Evolutionary conservation across 1,140 invertebrate genomes (phyloP).

Genomic region (Procambarus clarkii): DNA sequence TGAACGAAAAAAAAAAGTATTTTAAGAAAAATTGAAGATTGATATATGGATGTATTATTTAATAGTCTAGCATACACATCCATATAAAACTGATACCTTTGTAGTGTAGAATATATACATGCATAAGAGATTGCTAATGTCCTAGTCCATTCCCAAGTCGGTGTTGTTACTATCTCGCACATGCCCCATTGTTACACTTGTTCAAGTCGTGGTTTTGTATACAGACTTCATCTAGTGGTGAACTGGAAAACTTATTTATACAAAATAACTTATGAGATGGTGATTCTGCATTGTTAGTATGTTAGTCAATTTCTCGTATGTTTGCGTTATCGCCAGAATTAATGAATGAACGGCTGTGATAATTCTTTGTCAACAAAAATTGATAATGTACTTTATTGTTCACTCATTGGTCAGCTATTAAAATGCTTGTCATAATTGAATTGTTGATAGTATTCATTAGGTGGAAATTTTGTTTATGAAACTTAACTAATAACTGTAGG

Average conservation of each 20-base stretch:
- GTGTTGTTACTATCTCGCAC: neutral
- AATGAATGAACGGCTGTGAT: constrained; percentile 15
- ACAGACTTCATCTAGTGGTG: neutral
- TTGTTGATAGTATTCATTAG: too few species aligned
- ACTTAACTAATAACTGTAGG: too few species aligned
- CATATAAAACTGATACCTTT: neutral
- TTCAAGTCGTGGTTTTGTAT: neutral
- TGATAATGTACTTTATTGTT: neutral
- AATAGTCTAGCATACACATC: neutral
- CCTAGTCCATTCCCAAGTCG: neutral
- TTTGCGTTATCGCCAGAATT: neutral
- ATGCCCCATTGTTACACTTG: constrained; percentile 3
- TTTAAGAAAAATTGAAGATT: neutral
- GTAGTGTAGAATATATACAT: neutral
- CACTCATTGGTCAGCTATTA: neutral
- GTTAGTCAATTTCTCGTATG: neutral
- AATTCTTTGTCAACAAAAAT: neutral
- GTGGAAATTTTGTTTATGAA: too few species aligned
- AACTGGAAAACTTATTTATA: neutral
- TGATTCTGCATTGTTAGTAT: neutral
- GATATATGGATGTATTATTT: neutral
- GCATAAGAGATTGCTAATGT: neutral
- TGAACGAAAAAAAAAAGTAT: neutral
- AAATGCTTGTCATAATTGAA: too few species aligned
- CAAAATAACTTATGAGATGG: neutral